Conservation (phyloP, 2,113 vertebrate species). For the Murina feae region DNA sequence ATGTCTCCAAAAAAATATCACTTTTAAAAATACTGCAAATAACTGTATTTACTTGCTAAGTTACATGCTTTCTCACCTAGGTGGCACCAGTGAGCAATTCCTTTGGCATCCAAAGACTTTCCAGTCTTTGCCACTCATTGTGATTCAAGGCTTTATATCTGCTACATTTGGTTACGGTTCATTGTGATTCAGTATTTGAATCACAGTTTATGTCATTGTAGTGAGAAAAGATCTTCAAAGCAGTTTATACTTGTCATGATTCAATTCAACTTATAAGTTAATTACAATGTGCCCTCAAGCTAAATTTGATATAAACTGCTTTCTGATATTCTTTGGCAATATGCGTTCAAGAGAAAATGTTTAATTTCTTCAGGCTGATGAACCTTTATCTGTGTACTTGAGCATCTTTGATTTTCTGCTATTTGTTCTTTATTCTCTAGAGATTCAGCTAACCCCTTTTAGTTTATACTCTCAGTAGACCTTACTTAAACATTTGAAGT, state of each 20-base stretch:
- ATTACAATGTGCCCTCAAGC: background rate
- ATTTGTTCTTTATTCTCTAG: background rate
- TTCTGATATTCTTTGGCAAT: background rate
- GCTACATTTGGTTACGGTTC: background rate
- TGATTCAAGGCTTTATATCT: background rate
- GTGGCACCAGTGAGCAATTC: background rate
- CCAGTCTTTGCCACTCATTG: background rate
- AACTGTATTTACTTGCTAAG: background rate
- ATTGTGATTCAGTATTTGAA: conserved; percentile 13
- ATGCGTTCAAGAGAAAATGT: background rate
- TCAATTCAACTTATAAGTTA: background rate
- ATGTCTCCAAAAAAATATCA: background rate
- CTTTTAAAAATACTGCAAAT: background rate
- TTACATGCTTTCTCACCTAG: background rate
- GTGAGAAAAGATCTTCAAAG: background rate
- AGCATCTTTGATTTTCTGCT: background rate
- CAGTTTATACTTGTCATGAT: background rate
- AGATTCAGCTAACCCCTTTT: background rate
- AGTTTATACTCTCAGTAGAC: background rate
- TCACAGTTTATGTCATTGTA: background rate
- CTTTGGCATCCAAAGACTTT: background rate
- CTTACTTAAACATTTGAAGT: background rate
- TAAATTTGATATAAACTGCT: background rate
- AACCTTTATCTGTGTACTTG: background rate
- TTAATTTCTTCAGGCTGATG: background rate